Evolutionary conservation across 2,888 invertebrate genomes (phyloP).

Genomic region (Blastobasis lacticolella): DNA sequence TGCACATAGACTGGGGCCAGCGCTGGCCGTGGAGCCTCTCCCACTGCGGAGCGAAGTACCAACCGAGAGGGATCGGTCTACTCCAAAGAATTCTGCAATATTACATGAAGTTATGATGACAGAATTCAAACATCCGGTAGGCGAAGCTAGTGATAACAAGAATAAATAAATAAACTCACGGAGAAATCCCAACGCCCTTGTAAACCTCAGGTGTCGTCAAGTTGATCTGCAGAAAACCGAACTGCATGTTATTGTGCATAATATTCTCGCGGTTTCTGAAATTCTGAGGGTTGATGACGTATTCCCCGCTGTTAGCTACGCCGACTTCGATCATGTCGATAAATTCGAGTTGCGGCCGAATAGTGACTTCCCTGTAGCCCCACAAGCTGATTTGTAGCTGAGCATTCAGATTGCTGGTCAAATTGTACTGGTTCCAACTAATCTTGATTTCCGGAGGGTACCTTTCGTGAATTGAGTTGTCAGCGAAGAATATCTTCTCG

Average conservation of each 20-base stretch:
- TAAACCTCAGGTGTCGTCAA: slow-evolving; percentile 83
- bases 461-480: slow-evolving; percentile 81
- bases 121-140: background rate
- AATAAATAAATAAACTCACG: slow-evolving; percentile 70
- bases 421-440: slow-evolving; percentile 89
- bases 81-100: slow-evolving; percentile 85
- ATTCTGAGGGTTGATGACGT: slow-evolving; percentile 82
- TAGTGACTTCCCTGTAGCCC: slow-evolving; percentile 91
- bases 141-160: background rate
- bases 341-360: slow-evolving; percentile 85
- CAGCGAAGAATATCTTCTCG: slow-evolving; percentile 88
- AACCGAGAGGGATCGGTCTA: slow-evolving; percentile 90
- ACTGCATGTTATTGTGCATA: slow-evolving; percentile 82
- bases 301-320: slow-evolving; percentile 79
- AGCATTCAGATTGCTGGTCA: slow-evolving; percentile 85
- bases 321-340: slow-evolving; percentile 83
- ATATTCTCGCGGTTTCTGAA: slow-evolving; percentile 81
- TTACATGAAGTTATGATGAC: background rate
- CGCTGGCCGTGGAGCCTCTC: slow-evolving; percentile 82
- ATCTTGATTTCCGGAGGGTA: slow-evolving; percentile 84
- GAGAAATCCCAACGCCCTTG: slow-evolving; percentile 78
- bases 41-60: slow-evolving; percentile 96
- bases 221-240: slow-evolving; percentile 91
- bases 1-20: slow-evolving; percentile 90
- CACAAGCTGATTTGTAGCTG: slow-evolving; percentile 87